Conservation (phyloP, 92 coral and sea anemone species). For the Porites cylindrica region DNA sequence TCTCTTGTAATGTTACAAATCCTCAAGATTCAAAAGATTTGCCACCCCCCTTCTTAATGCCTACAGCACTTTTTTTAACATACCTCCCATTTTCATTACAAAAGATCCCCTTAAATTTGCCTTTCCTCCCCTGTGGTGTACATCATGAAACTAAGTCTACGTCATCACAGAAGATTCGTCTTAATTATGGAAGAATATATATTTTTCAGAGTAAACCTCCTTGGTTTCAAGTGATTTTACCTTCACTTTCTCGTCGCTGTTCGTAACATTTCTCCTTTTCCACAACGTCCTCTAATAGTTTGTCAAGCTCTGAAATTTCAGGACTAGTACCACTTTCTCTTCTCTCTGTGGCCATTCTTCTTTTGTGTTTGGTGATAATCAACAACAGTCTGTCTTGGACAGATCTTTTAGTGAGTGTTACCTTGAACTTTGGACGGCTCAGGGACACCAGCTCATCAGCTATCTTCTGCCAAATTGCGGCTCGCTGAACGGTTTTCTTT, state of each 20-base stretch:
- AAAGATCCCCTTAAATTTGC: no score
- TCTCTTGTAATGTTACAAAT: no score
- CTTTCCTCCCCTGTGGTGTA: no score
- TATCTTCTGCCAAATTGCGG: conserved; percentile 5
- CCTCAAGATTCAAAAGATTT: no score
- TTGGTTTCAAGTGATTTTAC: conserved; percentile 5
- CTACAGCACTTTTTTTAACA: no score
- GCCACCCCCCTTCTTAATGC: no score
- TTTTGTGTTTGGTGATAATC: conserved; percentile 13
- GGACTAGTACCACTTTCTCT: conserved; percentile 21
- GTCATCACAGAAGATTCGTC: no score
- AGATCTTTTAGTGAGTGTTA: conserved; percentile 19
- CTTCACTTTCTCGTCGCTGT: conserved; percentile 36
- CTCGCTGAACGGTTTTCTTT: conserved; percentile 10
- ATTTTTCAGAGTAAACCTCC: not conserved
- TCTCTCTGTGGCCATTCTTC: conserved; percentile 19
- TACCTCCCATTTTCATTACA: no score
- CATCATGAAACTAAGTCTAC: no score
- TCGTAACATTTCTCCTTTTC: conserved; percentile 24
- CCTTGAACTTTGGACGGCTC: conserved; percentile 17
- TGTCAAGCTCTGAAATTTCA: conserved; percentile 27
- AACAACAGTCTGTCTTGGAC: conserved; percentile 18
- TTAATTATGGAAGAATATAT: no score
- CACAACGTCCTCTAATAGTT: conserved; percentile 26
- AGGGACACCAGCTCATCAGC: conserved; percentile 4